A percentile compares a stretch with the other conserved stretches of the same genome.
phyloP scores from a whole-genome alignment of 2,888 invertebrate species.

The Incurvaria masculella region DNA sequence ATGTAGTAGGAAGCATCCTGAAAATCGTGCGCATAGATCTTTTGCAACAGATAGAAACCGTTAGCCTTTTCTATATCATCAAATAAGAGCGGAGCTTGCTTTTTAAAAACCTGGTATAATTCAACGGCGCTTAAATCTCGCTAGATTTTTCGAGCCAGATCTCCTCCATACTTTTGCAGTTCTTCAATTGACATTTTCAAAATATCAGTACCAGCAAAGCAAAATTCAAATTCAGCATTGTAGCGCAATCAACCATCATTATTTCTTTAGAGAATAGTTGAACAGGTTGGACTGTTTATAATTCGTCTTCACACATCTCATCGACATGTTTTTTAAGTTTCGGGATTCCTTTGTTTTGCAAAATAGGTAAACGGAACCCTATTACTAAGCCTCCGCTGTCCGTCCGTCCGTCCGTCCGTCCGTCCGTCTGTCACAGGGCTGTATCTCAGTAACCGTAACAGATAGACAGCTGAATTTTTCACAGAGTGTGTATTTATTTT shows the following conservation, averaged over 20 bases:
- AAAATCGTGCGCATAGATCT: constrained; percentile 13
- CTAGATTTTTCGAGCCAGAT: constrained; percentile 16
- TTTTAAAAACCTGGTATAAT: constrained; percentile 20
- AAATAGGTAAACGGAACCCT: constrained; percentile 3
- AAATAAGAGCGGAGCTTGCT: constrained; percentile 17
- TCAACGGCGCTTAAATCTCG: constrained; percentile 18
- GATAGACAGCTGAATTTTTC: too few species aligned
- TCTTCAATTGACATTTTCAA: constrained; percentile 18
- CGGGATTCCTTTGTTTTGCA: constrained; percentile 12
- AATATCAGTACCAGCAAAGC: constrained; percentile 16
- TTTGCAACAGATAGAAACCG: constrained; percentile 8
- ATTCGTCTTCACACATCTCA: constrained; percentile 17
- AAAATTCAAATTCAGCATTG: constrained; percentile 16
- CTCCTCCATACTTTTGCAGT: constrained; percentile 14
- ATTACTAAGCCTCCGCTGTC: too few species aligned
- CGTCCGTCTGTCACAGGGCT: too few species aligned
- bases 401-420: constrained; percentile 10
- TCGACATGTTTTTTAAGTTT: constrained; percentile 16
- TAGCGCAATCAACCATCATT: constrained; percentile 8
- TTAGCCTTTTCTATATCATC: constrained; percentile 13
- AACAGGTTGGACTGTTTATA: constrained; percentile 13
- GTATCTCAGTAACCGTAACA: too few species aligned
- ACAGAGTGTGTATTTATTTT: too few species aligned
- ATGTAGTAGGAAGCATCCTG: constrained; percentile 17
- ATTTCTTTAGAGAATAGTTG: constrained; percentile 10